Conservation (phyloP, 2,888 invertebrate species). For the Dromius quadrimaculatus region DNA sequence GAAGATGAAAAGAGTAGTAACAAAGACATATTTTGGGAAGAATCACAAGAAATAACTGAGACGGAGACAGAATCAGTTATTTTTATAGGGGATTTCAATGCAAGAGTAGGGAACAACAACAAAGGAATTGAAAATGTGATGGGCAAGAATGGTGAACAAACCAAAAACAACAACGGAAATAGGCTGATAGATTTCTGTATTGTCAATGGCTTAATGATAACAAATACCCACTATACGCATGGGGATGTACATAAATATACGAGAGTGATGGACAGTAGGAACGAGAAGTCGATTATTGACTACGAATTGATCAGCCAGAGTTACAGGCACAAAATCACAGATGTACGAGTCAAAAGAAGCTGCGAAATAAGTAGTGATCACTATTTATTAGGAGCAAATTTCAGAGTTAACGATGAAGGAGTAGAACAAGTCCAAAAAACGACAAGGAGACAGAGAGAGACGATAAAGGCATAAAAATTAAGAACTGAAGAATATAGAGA, state of each 20-base stretch:
- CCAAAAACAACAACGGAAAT: not conserved
- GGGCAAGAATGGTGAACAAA: not conserved
- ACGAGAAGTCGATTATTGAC: constrained; percentile 41
- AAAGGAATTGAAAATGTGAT: not conserved
- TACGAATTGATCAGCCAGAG: not conserved
- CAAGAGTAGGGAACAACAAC: too few relatives aligned
- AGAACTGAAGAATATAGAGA: too few relatives aligned
- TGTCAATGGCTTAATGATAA: constrained; percentile 29
- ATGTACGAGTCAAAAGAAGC: not conserved
- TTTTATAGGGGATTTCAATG: too few relatives aligned
- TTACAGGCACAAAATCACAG: not conserved
- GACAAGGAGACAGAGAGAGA: not conserved
- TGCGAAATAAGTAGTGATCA: not conserved
- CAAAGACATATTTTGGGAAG: too few relatives aligned
- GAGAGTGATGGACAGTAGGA: constrained; percentile 18
- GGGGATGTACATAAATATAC: constrained; percentile 35
- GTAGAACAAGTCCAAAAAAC: not conserved
- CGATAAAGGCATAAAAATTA: too few relatives aligned
- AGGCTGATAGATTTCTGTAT: constrained; percentile 42
- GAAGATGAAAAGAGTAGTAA: too few relatives aligned
- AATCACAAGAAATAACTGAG: too few relatives aligned
- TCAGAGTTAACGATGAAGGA: not conserved
- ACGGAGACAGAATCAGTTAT: too few relatives aligned
- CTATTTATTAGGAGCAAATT: not conserved
- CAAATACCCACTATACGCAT: constrained; percentile 38